Evolutionary conservation across 2,797 vertebrate genomes (phyloP).

Genomic region (Gymnoscopelus braueri): DNA sequence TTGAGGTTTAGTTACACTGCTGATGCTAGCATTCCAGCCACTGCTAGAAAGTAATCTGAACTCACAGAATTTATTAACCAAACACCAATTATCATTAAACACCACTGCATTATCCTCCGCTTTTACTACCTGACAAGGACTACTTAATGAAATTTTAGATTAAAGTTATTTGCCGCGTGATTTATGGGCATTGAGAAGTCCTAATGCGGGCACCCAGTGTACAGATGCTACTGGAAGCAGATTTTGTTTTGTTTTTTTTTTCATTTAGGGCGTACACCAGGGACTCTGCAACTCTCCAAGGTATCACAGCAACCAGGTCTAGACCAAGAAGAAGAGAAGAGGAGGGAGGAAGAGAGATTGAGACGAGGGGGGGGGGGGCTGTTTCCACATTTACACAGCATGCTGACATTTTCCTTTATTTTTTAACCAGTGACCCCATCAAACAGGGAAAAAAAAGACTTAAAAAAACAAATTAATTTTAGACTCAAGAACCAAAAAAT

Average conservation of each 20-base stretch:
- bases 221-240: slow-evolving; percentile 89
- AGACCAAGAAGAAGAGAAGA: slow-evolving; percentile 74
- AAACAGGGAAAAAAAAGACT: slow-evolving; percentile 73
- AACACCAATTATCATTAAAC: slow-evolving; percentile 99
- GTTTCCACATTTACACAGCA: slow-evolving; percentile 45
- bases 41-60: slow-evolving; percentile 99
- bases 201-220: slow-evolving; percentile 88
- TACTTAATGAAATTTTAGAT: slow-evolving; percentile 99
- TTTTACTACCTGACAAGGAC: slow-evolving; percentile 99
- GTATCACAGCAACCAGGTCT: slow-evolving; percentile 91
- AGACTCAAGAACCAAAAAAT: slow-evolving; percentile 36
- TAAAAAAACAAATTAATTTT: slow-evolving; percentile 54
- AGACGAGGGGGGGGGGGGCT: not conserved
- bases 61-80: slow-evolving; percentile 99
- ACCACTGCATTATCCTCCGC: slow-evolving; percentile 98
- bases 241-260: slow-evolving; percentile 58
- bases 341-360: not conserved
- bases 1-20: slow-evolving; percentile 99
- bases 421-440: slow-evolving; percentile 82
- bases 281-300: slow-evolving; percentile 87
- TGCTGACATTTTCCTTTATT: slow-evolving; percentile 34
- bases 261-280: slow-evolving; percentile 83
- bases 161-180: slow-evolving; percentile 98
- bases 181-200: slow-evolving; percentile 91
- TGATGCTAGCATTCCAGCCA: slow-evolving; percentile 99